Percentiles rank a stretch among this genome's conserved stretches.
phyloP scores from a whole-genome alignment of 1,140 invertebrate genomes.

The Zaprionus tsacasi region DNA sequence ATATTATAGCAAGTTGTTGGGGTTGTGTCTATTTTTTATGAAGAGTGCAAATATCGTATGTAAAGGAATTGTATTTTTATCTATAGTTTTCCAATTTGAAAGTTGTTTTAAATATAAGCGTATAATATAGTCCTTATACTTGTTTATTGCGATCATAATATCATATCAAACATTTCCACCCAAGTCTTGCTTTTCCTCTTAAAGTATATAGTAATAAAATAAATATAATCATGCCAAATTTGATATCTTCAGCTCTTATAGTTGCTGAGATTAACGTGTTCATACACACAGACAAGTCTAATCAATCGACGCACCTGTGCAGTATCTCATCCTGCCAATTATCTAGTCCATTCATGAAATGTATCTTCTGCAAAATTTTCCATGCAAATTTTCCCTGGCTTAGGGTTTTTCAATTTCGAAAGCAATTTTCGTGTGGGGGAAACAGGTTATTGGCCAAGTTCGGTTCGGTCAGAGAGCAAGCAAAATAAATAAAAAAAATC shows the following conservation, averaged over 20 bases:
- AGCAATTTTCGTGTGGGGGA: conserved; percentile 37
- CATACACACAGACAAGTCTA: too few species aligned
- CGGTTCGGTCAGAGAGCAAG: conserved; percentile 37
- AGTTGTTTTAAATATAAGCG: too few species aligned
- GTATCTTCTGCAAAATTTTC: conserved; percentile 2
- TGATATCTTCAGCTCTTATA: too few species aligned
- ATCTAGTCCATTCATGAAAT: neutral
- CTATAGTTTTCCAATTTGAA: too few species aligned
- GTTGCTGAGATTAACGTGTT: too few species aligned
- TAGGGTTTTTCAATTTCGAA: conserved; percentile 11
- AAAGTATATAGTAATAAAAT: too few species aligned
- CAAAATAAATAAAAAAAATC: conserved; percentile 15
- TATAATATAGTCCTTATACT: too few species aligned
- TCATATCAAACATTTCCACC: too few species aligned
- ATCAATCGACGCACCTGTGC: too few species aligned
- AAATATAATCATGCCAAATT: too few species aligned
- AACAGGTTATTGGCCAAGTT: conserved; percentile 60
- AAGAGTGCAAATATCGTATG: neutral
- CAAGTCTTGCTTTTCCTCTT: too few species aligned
- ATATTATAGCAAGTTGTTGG: neutral
- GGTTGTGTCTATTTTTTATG: neutral
- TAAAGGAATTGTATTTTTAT: neutral
- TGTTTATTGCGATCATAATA: too few species aligned
- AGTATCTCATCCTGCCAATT: neutral
- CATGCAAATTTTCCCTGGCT: conserved; percentile 25